Evolutionary conservation across 2,113 vertebrate genomes (phyloP), one percentile per base, ranked within the genome.

Genomic region (Austrofundulus limnaeus): DNA sequence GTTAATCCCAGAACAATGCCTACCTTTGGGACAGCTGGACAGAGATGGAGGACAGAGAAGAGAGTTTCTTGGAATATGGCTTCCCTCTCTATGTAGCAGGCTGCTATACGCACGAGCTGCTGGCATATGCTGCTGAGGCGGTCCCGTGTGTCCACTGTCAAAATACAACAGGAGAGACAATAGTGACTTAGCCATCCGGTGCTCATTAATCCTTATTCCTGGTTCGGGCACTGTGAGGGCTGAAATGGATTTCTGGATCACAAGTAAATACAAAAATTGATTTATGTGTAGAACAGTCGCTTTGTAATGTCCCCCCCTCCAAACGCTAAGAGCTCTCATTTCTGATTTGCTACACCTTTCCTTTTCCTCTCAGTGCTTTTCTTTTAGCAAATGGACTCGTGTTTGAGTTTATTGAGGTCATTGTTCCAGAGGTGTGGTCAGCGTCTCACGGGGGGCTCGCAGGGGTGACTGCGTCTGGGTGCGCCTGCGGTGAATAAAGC

Each of bases 191-290:
- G 74, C 79, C 72, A 67, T 82, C 53, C 70, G 65, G 60, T 60
- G 61, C 67, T 52, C 83, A 88, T 89, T 87, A 81, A 88, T 90
- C 84, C 87, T 90, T 81, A 88, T 87, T 80, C 62, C 55, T 77
- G 66, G 55, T 53, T 72, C 61, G 65, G 69, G 70, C 61, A 71
- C 76, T 57, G 48, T 64, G 71, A 66, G 61, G 47, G 65, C 49
- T 47, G 53, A 80, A 83, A 88, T 83, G 62, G 79, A 83, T 84
- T 85, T 84, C 77, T 75, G 80, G 72, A 75, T 78, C 46, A 77
- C 62, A 53, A 71, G 66, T 77, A 81, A 87, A 89, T 68, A 79
- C 73, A 77, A 65, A 85, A 78, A 90, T 87, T 85, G 84, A 91
- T 91, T 88, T 81, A 85, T 81, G 77, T 77, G 75, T 57, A 38